These are phyloP conservation scores for Mionectes olivaceus DNA, from an alignment of 2,797 vertebrate genomes.

Conservation along the genomic window DNA sequence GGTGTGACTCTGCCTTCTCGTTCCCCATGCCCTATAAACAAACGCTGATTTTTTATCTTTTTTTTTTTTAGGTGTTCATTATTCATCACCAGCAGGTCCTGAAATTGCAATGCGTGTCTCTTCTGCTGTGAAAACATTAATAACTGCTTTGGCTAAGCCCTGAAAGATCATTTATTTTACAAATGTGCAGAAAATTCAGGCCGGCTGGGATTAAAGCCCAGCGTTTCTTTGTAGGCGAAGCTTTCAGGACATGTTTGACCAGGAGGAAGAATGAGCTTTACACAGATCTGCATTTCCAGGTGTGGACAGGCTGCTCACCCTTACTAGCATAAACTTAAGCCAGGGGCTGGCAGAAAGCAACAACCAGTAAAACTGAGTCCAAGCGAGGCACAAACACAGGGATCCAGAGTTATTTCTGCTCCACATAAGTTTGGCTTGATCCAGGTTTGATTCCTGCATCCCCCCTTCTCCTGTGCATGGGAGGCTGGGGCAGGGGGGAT, in stretches of 20 bases:
- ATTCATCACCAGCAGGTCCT: constrained; percentile 1
- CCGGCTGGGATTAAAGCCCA: background rate
- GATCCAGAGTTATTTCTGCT: background rate
- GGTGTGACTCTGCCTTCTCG: background rate
- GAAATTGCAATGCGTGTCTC: background rate
- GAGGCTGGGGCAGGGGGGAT: background rate
- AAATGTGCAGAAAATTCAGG: background rate
- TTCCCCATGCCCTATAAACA: background rate
- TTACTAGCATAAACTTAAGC: background rate
- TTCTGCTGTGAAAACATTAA: constrained; percentile 51
- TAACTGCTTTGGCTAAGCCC: constrained; percentile 23
- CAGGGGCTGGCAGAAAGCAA: background rate
- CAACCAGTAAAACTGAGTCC: background rate
- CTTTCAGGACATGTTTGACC: background rate
- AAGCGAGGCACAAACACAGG: accelerated
- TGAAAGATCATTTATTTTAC: constrained; percentile 24
- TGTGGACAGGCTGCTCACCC: accelerated
- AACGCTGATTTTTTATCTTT: background rate
- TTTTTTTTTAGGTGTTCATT: background rate
- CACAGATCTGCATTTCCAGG: background rate
- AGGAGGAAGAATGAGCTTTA: background rate
- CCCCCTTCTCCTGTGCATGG: background rate
- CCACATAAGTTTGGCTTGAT: too few species aligned
- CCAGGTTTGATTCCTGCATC: background rate
- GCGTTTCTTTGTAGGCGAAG: background rate